phyloP scores from a whole-genome alignment of 2,888 invertebrate species.

The Apamea crenata region DNA sequence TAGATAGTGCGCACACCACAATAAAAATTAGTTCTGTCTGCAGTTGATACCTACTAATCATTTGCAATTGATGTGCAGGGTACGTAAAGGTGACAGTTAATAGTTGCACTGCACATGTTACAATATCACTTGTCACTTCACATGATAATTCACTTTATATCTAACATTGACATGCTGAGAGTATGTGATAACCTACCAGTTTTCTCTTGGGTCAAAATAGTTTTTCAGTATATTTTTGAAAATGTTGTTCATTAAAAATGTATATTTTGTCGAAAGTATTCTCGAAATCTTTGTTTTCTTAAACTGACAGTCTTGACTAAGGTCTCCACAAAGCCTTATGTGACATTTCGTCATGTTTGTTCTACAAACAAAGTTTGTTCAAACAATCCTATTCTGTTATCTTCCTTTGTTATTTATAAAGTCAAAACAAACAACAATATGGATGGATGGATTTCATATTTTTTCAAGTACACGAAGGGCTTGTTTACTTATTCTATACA shows the following conservation, averaged over 20 bases:
- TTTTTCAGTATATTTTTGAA: too few relatives aligned
- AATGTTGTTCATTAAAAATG: background rate
- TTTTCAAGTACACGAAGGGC: slow-evolving; percentile 28
- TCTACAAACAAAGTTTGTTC: slow-evolving; percentile 39
- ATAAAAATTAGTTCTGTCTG: background rate
- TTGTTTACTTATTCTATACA: slow-evolving; percentile 39
- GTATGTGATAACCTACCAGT: background rate
- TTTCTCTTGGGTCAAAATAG: background rate
- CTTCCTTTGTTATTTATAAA: slow-evolving; percentile 41
- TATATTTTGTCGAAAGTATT: background rate
- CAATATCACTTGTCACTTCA: background rate
- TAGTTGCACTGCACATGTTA: background rate
- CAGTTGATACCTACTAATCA: background rate
- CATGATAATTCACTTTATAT: background rate
- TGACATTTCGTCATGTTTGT: slow-evolving; percentile 40
- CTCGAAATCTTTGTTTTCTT: background rate
- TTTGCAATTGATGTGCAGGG: background rate
- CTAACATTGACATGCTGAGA: background rate
- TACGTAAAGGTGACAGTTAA: background rate
- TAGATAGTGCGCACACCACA: background rate
- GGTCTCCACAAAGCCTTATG: background rate
- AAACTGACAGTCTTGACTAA: background rate
- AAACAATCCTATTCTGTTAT: slow-evolving; percentile 25
- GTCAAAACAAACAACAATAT: slow-evolving; percentile 19
- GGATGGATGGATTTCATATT: slow-evolving; percentile 33